Conservation (phyloP, 2,113 vertebrate species). For the Burhinus bistriatus region DNA sequence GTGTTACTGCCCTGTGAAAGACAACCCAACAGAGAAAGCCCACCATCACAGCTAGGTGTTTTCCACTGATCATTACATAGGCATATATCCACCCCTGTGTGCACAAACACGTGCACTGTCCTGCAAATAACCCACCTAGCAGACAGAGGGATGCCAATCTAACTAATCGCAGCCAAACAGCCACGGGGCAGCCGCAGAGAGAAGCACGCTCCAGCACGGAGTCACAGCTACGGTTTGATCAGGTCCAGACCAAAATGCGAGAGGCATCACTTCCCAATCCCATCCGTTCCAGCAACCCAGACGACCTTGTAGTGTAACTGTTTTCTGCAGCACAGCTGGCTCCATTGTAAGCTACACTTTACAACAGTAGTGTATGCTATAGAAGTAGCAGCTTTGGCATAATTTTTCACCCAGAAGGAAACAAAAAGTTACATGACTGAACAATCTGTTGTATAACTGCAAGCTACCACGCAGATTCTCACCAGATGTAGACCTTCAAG, state of each 20-base stretch:
- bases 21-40: neutral
- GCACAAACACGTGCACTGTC: neutral
- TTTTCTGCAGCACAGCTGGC: conserved; percentile 43
- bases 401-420: conserved; percentile 24
- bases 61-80: neutral
- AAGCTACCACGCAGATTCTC: neutral
- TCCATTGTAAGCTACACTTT: neutral
- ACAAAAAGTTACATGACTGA: neutral
- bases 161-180: neutral
- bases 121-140: neutral
- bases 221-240: neutral
- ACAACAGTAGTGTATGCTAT: conserved; percentile 35
- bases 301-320: conserved; percentile 45
- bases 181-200: neutral
- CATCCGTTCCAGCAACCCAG: neutral
- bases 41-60: neutral
- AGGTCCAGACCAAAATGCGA: neutral
- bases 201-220: neutral
- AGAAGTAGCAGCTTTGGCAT: conserved; percentile 30
- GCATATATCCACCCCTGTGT: neutral
- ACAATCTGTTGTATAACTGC: neutral
- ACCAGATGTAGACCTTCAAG: conserved; percentile 30
- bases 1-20: neutral
- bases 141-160: neutral
- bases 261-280: neutral